Percentiles rank a stretch among this genome's conserved stretches.
phyloP scores from a whole-genome alignment of 1,140 invertebrate species.

The Drosophila ercepeae region DNA sequence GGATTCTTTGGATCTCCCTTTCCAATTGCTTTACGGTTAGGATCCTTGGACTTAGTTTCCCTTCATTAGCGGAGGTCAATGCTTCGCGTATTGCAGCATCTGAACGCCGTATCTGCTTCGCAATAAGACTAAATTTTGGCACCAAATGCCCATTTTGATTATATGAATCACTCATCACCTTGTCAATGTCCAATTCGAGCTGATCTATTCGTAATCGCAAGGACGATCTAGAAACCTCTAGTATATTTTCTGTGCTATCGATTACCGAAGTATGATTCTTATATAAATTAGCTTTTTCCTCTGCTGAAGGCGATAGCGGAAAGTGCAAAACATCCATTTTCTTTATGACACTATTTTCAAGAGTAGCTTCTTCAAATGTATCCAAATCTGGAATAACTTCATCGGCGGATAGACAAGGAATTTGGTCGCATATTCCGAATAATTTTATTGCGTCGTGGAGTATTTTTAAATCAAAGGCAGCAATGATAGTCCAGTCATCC shows the following conservation, averaged over 20 bases:
- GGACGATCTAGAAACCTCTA: not conserved
- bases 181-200: not conserved
- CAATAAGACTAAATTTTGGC: not conserved
- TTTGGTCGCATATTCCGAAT: not conserved
- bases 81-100: slow-evolving; percentile 12
- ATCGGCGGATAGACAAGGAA: not conserved
- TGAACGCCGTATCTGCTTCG: not conserved
- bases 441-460: not conserved
- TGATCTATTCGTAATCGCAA: not conserved
- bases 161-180: rapidly evolving
- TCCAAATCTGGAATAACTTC: too few relatives aligned
- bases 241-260: slow-evolving; percentile 2
- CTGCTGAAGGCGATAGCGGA: not conserved
- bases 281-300: not conserved
- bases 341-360: not conserved
- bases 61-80: not conserved
- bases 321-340: not conserved
- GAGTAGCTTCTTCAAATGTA: not conserved
- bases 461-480: not conserved
- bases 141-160: rapidly evolving
- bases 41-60: not conserved
- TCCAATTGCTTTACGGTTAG: slow-evolving; percentile 14
- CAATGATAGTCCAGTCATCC: slow-evolving; percentile 7
- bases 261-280: not conserved
- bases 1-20: not conserved